phyloP scores from a whole-genome alignment of 2,113 vertebrate genomes.

The Trogon melanurus region DNA sequence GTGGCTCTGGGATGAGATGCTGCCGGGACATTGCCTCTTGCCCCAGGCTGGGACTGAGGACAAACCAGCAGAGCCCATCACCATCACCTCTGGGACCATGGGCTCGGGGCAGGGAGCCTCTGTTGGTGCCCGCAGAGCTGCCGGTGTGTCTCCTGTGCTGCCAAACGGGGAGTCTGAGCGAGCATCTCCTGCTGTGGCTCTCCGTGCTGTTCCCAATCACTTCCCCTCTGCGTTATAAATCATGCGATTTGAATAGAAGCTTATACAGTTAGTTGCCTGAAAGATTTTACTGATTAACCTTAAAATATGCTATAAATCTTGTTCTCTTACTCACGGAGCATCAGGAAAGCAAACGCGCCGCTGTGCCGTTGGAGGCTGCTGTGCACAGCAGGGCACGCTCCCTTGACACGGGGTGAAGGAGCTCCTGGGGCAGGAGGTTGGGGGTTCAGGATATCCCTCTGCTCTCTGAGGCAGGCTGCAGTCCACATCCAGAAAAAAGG shows the following conservation, averaged over 20 bases:
- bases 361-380: fast-evolving
- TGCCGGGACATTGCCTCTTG: neutral
- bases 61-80: neutral
- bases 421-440: neutral
- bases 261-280: constrained; percentile 55
- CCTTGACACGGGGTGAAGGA: fast-evolving
- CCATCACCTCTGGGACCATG: fast-evolving
- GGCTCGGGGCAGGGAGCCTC: neutral
- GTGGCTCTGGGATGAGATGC: too few species aligned
- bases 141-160: fast-evolving
- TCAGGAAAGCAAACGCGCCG: neutral
- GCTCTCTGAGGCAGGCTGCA: neutral
- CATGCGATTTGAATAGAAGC: constrained; percentile 1
- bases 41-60: fast-evolving
- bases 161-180: fast-evolving
- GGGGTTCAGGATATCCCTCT: too few species aligned
- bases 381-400: fast-evolving
- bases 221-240: constrained; percentile 3
- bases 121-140: fast-evolving
- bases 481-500: fast-evolving
- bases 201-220: neutral
- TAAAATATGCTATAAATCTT: constrained; percentile 63
- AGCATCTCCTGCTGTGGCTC: neutral
- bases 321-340: neutral
- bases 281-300: constrained; percentile 69